phyloP scores from a whole-genome alignment of 2,888 invertebrate genomes.

The Xanthorhoe spadicearia region DNA sequence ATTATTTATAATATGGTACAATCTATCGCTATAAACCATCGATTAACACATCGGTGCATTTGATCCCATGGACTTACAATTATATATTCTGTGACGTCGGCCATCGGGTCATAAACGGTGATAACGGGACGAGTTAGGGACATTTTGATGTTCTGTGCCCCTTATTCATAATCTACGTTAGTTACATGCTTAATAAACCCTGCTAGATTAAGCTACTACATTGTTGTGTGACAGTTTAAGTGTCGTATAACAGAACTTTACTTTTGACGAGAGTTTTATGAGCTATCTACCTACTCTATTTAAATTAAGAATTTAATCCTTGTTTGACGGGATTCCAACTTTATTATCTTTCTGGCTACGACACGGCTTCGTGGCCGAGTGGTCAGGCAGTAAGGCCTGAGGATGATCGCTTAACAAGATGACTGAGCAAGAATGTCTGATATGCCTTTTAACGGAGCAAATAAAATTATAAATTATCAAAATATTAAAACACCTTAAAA shows the following conservation, averaged over 20 bases:
- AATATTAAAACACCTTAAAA: no score
- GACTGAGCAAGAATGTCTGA: no score
- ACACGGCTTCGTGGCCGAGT: no score
- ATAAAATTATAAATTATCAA: no score
- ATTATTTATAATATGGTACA: no score
- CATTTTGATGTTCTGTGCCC: neutral
- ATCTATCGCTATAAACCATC: neutral
- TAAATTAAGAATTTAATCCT: no score
- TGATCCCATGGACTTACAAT: neutral
- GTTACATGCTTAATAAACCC: slow-evolving; percentile 1
- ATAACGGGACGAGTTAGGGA: neutral
- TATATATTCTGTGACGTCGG: neutral
- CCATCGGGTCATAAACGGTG: neutral
- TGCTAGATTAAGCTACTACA: neutral
- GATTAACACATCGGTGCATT: neutral
- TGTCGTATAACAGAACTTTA: neutral
- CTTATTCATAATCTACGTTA: neutral
- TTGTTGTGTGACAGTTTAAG: neutral
- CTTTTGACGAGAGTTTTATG: neutral
- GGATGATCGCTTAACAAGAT: no score
- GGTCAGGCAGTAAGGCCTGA: no score
- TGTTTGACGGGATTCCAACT: no score
- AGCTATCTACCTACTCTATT: no score
- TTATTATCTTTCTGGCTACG: no score
- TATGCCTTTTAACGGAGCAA: no score